Evolutionary conservation across 2,113 vertebrate species (phyloP).

Genomic region (Odontesthes bonariensis): DNA sequence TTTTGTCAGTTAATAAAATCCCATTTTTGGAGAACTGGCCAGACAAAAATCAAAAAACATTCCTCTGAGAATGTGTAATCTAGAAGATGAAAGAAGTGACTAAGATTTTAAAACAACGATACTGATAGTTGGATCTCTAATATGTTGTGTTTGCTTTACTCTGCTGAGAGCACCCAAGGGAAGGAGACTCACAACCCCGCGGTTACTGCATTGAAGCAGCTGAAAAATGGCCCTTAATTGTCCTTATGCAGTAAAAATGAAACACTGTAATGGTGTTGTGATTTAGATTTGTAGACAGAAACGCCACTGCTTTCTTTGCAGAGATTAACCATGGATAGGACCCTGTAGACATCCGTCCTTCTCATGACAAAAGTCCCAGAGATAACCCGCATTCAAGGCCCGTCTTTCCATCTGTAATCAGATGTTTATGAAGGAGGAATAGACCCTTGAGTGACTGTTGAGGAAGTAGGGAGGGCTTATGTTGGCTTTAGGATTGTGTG

Average conservation of each 20-base stretch:
- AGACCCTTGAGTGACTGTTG: conserved; percentile 52
- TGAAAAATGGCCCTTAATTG: not conserved
- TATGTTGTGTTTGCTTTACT: conserved; percentile 15
- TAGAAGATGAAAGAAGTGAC: too few species aligned
- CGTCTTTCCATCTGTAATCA: not conserved
- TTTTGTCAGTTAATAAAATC: too few species aligned
- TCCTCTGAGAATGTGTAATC: too few species aligned
- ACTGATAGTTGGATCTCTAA: too few species aligned
- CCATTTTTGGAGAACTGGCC: too few species aligned
- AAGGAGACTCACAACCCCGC: not conserved
- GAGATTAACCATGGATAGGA: not conserved
- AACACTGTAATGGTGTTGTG: not conserved
- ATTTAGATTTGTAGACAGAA: not conserved
- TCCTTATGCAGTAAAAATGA: not conserved
- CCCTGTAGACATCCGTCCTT: not conserved
- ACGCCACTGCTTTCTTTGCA: conserved; percentile 16
- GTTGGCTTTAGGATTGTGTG: conserved; percentile 54
- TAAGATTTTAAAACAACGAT: too few species aligned
- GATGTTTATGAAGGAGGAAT: conserved; percentile 10
- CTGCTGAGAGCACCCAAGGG: conserved; percentile 16
- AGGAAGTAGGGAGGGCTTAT: conserved; percentile 40
- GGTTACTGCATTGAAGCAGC: not conserved
- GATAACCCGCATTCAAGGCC: not conserved
- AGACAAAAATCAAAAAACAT: too few species aligned
- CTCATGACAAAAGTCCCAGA: conserved; percentile 20